A percentile compares a stretch with the other conserved stretches of the same genome.
Conservation (phyloP, 2,113 vertebrate species). For the Nothocercus nigrocapillus region DNA sequence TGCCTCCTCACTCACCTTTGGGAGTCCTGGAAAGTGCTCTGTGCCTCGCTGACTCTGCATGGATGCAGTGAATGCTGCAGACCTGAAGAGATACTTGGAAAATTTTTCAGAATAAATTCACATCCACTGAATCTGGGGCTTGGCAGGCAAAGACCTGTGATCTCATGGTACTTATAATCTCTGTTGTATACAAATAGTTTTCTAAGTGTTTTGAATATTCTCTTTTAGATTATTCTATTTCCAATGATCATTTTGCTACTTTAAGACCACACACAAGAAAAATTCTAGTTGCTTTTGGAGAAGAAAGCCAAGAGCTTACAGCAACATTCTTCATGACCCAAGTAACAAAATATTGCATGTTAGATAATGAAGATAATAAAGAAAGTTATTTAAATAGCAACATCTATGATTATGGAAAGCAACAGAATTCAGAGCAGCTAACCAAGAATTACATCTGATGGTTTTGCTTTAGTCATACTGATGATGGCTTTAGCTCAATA, state of each 20-base stretch:
- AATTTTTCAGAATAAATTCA: background rate
- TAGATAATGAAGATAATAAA: background rate
- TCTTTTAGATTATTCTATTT: background rate
- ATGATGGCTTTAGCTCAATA: background rate
- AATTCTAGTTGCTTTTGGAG: background rate
- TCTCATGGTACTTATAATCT: background rate
- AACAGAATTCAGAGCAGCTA: background rate
- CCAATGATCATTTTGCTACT: background rate
- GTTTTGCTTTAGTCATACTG: background rate
- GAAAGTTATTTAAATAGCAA: background rate
- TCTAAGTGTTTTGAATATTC: background rate
- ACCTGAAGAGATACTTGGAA: background rate
- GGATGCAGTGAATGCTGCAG: background rate
- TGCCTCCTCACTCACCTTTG: background rate
- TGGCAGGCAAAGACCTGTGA: background rate
- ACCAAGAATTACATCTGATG: background rate
- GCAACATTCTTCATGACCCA: background rate
- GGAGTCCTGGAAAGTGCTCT: background rate
- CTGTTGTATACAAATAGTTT: background rate
- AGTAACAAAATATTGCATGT: background rate
- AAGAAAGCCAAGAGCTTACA: conserved; percentile 19
- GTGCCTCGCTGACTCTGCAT: fast-evolving
- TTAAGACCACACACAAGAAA: conserved; percentile 1
- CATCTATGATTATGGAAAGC: fast-evolving
- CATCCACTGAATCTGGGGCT: background rate